Base-by-base conservation (phyloP, 2,797 vertebrate genomes). In the Mormyrops boulengeri region DNA sequence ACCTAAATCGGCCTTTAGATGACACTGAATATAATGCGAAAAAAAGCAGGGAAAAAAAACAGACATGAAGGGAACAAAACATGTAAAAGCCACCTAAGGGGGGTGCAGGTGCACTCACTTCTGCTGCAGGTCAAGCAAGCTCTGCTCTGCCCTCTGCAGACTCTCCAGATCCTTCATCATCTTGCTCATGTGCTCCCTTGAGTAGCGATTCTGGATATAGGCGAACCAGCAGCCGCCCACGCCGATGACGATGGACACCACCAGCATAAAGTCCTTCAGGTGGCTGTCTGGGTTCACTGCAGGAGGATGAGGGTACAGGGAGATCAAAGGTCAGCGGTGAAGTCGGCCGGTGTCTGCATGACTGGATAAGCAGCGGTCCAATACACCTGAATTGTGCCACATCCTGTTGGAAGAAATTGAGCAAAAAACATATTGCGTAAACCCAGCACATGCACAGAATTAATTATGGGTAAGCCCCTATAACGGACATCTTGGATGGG, bases 101-200 rank as follows among this genome's bases (percentile, higher is more conserved):
- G 30, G 34, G 55, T 1, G 8, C 87, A 47, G 87, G 41, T 41
- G 17, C 88, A 92, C 93, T 94, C 93, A 99, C 98, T 97, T 98
- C 92, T 97, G 97, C 92, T 99, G 98, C 91, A 99, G 94, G 92
- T 99, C 97, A 88, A 96, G 93, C 53, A 99, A 96, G 91, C 97
- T 98, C 94, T 97, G 95, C 90, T 99, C 98, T 2, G 98, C 98
- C 85, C 94, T 97, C 91, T 99, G 98, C 2, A 99, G 96, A 34
- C 98, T 97, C 91, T 99, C 98, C 93, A 99, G 94, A 91, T 99
- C 98, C 94, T 97, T 98, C 96, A 97, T 97, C 97, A 99, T 97
- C 95, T 96, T 96, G 90, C 96, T 94, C 92, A 99, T 94, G 93
- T 99, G 97, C 62, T 98, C 97, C 93, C 94, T 97, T 41, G 97